A percentile compares a stretch with the other conserved stretches of the same genome.
Conservation (phyloP, 1,140 invertebrate genomes). For the Lepidurus arcticus region DNA sequence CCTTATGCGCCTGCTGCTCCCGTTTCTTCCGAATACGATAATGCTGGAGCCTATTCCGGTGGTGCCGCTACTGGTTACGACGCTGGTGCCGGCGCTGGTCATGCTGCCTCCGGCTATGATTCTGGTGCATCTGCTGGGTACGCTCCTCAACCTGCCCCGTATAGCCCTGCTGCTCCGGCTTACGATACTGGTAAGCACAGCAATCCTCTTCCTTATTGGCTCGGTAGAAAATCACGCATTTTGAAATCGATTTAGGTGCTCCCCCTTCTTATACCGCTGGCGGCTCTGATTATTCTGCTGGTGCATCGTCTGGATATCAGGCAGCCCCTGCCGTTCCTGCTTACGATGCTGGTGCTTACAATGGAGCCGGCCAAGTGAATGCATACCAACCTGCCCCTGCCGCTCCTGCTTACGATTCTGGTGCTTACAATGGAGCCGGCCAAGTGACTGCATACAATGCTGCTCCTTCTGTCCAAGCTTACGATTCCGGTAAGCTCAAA, state of each 20-base stretch:
- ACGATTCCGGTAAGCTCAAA: neutral
- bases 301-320: constrained; percentile 13
- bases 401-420: constrained; percentile 30
- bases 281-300: constrained; percentile 28
- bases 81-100: neutral
- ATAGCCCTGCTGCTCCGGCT: constrained; percentile 28
- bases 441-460: constrained; percentile 13
- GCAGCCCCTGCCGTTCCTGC: constrained; percentile 25
- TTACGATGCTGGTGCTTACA: constrained; percentile 8
- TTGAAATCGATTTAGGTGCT: neutral
- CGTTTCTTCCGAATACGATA: constrained; percentile 30
- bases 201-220: neutral
- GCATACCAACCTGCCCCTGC: neutral
- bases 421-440: neutral
- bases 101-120: constrained; percentile 6
- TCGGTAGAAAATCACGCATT: neutral
- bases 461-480: neutral
- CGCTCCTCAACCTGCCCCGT: constrained; percentile 2
- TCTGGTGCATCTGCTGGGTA: constrained; percentile 2
- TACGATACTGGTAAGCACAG: constrained; percentile 23
- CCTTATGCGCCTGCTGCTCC: constrained; percentile 16
- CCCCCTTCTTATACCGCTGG: neutral
- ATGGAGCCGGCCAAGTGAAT: neutral
- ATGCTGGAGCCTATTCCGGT: neutral
- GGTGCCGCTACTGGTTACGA: constrained; percentile 32